Evolutionary conservation across 2,888 invertebrate genomes (phyloP), one percentile per base, ranked within the genome.

Genomic region (Margaritifera margaritifera): DNA sequence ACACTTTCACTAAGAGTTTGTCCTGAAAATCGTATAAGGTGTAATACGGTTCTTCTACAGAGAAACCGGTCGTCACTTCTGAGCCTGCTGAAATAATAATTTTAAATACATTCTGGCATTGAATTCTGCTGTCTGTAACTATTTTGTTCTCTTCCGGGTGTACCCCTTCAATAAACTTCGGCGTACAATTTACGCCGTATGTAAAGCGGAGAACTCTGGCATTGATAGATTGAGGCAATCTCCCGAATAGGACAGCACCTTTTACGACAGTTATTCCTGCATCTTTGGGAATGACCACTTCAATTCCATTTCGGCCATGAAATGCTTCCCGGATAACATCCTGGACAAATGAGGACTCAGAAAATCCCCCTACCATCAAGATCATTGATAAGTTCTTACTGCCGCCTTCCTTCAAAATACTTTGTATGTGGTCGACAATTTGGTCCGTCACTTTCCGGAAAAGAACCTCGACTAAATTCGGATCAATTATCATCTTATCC

Each of bases 291-390:
- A 71, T 55, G 19, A 68, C 58, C 3, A 68, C 54, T 27, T n/a
- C n/a, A n/a, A n/a, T n/a, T n/a, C n/a, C n/a, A n/a, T 51, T 60
- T 51, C 60, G 62, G 19, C 15, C 18, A 8, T 27, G 27, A 50
- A 71, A 66, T 18, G 24, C 52, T 6, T 64, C 59, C 27, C 57
- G 24, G 4, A 71, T 56, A 22, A 62, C 62, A 19, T 64, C 59
- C 62, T 65, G 68, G 20, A 71, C 57, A 57, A 71, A 53, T 54
- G 61, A 52, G 53, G 68, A 71, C 52, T 71, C 71, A 4, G 71
- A 64, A 62, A 71, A 71, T 5, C 71, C 71, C 42, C 71, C 71
- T 11, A 71, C 71, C 68, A 71, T 68, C 22, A 71, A 42, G 51
- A 71, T 68, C 20, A 58, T 62, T 22, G 62, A 52, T n/a, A 71